A percentile compares a stretch with the other conserved stretches of the same genome.
Evolutionary conservation across 2,888 invertebrate species (phyloP).

Genomic region (Neelides folsomi): DNA sequence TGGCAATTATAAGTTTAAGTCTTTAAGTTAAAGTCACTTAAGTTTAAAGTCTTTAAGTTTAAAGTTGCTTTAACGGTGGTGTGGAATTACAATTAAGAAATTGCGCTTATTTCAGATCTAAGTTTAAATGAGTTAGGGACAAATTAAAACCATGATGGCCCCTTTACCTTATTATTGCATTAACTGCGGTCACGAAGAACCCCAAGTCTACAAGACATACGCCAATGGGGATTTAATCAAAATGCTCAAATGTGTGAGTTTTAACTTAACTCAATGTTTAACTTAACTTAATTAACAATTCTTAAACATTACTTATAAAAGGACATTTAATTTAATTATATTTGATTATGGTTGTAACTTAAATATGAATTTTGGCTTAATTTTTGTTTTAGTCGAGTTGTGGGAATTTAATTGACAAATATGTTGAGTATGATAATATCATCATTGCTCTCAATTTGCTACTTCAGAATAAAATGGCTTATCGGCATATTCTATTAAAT

Average conservation of each 20-base stretch:
- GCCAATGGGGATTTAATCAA: constrained; percentile 29
- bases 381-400: constrained; percentile 54
- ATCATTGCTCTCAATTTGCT: constrained; percentile 74
- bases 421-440: constrained; percentile 80
- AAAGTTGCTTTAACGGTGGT: no score
- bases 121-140: no score
- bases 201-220: constrained; percentile 29
- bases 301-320: background rate
- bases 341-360: background rate
- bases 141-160: constrained; percentile 11
- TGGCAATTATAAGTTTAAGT: no score
- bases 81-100: no score
- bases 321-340: background rate
- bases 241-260: constrained; percentile 26
- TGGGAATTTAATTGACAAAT: constrained; percentile 66
- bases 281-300: background rate
- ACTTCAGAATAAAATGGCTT: constrained; percentile 64
- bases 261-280: no score
- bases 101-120: no score
- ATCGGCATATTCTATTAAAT: constrained; percentile 72
- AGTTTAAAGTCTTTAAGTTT: no score
- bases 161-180: constrained; percentile 25
- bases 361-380: background rate
- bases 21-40: no score
- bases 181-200: constrained; percentile 23